These are phyloP conservation scores for Hydractinia echinata DNA, from an alignment of 30 jellyfish, hydroid and myxozoan species.

Conservation along the genomic window DNA sequence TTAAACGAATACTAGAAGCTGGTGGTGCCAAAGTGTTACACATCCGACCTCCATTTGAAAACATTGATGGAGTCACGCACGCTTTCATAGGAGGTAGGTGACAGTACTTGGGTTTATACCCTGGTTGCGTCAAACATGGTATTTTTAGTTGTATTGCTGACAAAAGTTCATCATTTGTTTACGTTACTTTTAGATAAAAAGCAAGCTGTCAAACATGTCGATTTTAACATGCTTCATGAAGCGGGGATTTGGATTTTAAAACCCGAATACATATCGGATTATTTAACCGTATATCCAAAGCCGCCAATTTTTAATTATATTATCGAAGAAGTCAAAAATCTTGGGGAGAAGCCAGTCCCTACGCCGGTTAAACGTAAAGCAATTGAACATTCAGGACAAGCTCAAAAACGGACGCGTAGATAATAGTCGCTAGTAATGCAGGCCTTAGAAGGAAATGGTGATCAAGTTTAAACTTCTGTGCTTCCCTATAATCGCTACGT, in stretches of 20 bases:
- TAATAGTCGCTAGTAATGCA: neutral
- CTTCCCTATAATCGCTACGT: too few relatives aligned
- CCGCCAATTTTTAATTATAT: slow-evolving; percentile 63
- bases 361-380: neutral
- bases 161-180: too few relatives aligned
- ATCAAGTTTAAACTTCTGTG: too few relatives aligned
- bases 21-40: slow-evolving; percentile 77
- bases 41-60: slow-evolving; percentile 62
- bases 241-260: slow-evolving; percentile 59
- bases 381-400: neutral
- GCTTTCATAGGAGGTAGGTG: slow-evolving; percentile 65
- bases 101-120: too few relatives aligned
- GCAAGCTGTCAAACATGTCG: slow-evolving; percentile 27
- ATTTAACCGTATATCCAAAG: slow-evolving; percentile 55
- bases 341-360: neutral
- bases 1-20: slow-evolving; percentile 76
- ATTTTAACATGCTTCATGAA: slow-evolving; percentile 32
- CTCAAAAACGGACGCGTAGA: slow-evolving; percentile 24
- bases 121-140: too few relatives aligned
- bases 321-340: slow-evolving; percentile 17
- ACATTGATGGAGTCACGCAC: slow-evolving; percentile 71
- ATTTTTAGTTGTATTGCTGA: too few relatives aligned
- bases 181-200: slow-evolving; percentile 39
- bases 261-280: slow-evolving; percentile 88
- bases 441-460: too few relatives aligned